A percentile compares a stretch with the other conserved stretches of the same genome.
These are phyloP conservation scores for Cerceris rybyensis DNA, from an alignment of 2,888 invertebrate genomes.

Conservation along the genomic window DNA sequence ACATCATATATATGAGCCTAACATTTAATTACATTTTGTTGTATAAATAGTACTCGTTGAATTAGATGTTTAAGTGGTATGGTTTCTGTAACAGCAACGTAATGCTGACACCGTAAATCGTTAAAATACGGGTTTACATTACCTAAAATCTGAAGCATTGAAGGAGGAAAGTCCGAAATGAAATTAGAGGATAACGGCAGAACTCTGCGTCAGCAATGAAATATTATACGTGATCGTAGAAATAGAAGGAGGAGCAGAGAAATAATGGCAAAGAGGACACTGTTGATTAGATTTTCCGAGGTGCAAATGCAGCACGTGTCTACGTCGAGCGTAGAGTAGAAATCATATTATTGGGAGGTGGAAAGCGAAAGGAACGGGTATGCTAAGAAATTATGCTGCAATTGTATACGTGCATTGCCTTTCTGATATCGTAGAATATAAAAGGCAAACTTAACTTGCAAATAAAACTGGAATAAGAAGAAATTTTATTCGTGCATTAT, in stretches of 20 bases:
- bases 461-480: neutral
- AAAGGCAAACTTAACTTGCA: neutral
- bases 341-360: constrained; percentile 56
- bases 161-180: constrained; percentile 3
- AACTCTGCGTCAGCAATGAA: neutral
- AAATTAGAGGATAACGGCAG: neutral
- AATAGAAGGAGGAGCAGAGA: constrained; percentile 21
- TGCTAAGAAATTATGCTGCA: constrained; percentile 59
- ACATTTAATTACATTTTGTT: no score
- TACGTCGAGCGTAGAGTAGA: constrained; percentile 43
- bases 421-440: constrained; percentile 15
- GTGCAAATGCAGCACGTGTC: constrained; percentile 55
- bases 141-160: no score
- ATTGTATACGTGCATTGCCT: constrained; percentile 59
- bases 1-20: no score
- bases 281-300: constrained; percentile 56
- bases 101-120: no score
- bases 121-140: no score
- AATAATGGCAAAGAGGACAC: constrained; percentile 37
- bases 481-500: neutral
- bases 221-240: constrained; percentile 18
- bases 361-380: constrained; percentile 36
- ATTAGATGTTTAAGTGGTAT: no score
- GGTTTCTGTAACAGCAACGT: no score
- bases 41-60: no score